Percentiles rank a stretch among this genome's conserved stretches.
These are phyloP conservation scores for Oxyura jamaicensis DNA, from an alignment of 2,113 vertebrate species.

Conservation along the genomic window DNA sequence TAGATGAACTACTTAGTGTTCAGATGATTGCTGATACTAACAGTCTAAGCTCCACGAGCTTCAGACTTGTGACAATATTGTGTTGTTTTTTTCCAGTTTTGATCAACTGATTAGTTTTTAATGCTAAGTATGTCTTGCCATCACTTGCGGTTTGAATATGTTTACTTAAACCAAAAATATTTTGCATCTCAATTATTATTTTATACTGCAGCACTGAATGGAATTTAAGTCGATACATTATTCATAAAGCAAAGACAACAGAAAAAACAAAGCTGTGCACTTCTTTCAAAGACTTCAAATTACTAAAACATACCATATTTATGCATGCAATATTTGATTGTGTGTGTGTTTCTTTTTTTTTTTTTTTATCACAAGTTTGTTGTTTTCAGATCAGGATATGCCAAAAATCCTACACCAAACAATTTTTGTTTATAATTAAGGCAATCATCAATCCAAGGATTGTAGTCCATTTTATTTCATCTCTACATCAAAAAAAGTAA, in stretches of 20 bases:
- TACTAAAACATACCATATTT: slow-evolving; percentile 76
- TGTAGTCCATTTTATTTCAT: slow-evolving; percentile 81
- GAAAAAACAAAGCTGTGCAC: slow-evolving; percentile 75
- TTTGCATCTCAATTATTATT: slow-evolving; percentile 74
- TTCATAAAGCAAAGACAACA: slow-evolving; percentile 77
- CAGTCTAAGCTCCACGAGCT: slow-evolving; percentile 15
- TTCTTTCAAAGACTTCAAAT: slow-evolving; percentile 76
- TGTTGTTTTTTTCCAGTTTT: slow-evolving; percentile 23
- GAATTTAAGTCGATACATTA: slow-evolving; percentile 75
- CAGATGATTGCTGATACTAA: slow-evolving; percentile 26
- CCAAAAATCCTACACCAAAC: slow-evolving; percentile 81
- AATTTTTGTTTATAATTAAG: slow-evolving; percentile 84
- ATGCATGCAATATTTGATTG: slow-evolving; percentile 79
- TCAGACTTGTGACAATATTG: slow-evolving; percentile 41
- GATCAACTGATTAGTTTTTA: slow-evolving; percentile 60
- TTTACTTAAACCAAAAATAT: slow-evolving; percentile 73
- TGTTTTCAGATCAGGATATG: slow-evolving; percentile 78
- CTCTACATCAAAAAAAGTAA: slow-evolving; percentile 85
- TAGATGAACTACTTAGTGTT: slow-evolving; percentile 65
- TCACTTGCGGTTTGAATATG: slow-evolving; percentile 56
- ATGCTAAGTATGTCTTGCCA: slow-evolving; percentile 39
- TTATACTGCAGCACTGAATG: slow-evolving; percentile 62
- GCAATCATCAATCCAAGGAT: slow-evolving; percentile 82
- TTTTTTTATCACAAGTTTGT: slow-evolving; percentile 76
- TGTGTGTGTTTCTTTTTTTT: neutral